These are phyloP conservation scores for Melanotaenia boesemani DNA, from an alignment of 2,797 vertebrate genomes.

Conservation along the genomic window DNA sequence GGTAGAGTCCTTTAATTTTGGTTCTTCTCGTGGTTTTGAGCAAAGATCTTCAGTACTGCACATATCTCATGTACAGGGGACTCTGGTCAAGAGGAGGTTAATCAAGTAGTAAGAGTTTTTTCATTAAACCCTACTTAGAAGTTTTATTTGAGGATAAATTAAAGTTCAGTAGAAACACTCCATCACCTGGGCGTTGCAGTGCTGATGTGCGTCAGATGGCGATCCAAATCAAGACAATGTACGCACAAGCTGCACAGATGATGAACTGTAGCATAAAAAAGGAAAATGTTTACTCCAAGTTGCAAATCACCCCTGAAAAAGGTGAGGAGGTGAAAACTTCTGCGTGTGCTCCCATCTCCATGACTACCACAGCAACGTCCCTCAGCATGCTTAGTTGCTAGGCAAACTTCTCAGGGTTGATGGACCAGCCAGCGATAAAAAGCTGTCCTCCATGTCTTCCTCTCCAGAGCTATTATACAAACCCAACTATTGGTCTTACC, in stretches of 20 bases:
- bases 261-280: conserved; percentile 18
- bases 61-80: too few species aligned
- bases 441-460: conserved; percentile 14
- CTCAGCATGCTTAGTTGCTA: conserved; percentile 59
- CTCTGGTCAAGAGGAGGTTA: too few species aligned
- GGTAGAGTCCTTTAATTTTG: too few species aligned
- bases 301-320: conserved; percentile 32
- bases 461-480: background rate
- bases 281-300: conserved; percentile 21
- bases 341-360: conserved; percentile 47
- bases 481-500: background rate
- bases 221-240: conserved; percentile 5
- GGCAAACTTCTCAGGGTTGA: conserved; percentile 30
- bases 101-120: background rate
- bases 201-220: conserved; percentile 6
- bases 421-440: conserved; percentile 15
- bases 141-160: background rate
- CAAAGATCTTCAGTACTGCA: too few species aligned
- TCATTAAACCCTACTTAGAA: background rate
- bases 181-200: background rate
- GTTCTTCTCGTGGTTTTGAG: too few species aligned
- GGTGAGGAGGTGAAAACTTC: conserved; percentile 26
- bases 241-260: background rate
- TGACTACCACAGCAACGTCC: conserved; percentile 67
- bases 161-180: background rate